Base-by-base conservation (phyloP, 37 sponge, comb jelly and placozoan species). In the Mnemiopsis leidyi region DNA sequence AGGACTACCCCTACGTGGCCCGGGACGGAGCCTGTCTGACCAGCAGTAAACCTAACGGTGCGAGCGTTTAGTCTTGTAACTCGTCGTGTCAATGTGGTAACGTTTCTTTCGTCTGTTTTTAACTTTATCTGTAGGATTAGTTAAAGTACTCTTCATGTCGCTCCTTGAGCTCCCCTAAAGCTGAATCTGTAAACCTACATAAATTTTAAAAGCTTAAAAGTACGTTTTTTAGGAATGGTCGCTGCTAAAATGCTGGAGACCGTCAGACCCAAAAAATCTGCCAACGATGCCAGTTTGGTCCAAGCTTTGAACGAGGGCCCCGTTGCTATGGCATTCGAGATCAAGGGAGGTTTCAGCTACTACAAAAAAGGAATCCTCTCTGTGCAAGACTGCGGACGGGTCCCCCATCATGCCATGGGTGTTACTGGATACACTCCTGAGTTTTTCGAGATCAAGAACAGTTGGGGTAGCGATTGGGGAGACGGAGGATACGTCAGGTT, bases 341-440 rank as follows among this genome's bases (percentile, higher is more conserved):
- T 71, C 30, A 71, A 71, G 75, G 75, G 75, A 71, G 75, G 75
- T 23, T 71, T 71, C 75, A 71, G 75, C 30, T 71, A 71, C 75
- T 71, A 71, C 75, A 71, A 71, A 18, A 71, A 5, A 2, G 75
- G 75, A 71, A 25, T 71, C 20, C 75, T 71, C 21, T 29, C 75
- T 7, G 75, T 71, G 30, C 5, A 18, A 5, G 20, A 71, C 75
- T 71, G 75, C n/a, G 75, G 75, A 23, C 5, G 30, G 21, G 20
- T 25, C 7, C 75, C 75, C 20, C 75, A 71, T 28, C 75, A 71
- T 25, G 75, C 75, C n/a, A 71, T 71, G 75, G 75, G 30, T 23
- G 75, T 71, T 18, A 71, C 75, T 28, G 75, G 75, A 29, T 71
- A 71, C 75, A 71, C 75, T 71, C 75, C 75, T 28, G 75, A 71